Evolutionary conservation across 2,113 vertebrate species (phyloP).

Genomic region (sheep (Ovis aries)): ARS-UI_Ramb_v3.0 NC_056069.1:67752001-67752500

Average conservation of each 20-base stretch:
- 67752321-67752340: no score
- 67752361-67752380: rapidly evolving
- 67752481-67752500: rapidly evolving
- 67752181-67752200: rapidly evolving
- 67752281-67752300: not conserved
- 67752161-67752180: not conserved
- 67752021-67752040: not conserved
- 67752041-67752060: not conserved
- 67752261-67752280: rapidly evolving
- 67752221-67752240: not conserved
- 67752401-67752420: rapidly evolving
- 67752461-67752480: not conserved
- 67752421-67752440: not conserved
- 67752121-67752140: not conserved
- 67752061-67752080: no score
- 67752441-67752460: rapidly evolving
- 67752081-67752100: rapidly evolving
- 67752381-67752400: not conserved
- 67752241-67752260: not conserved
- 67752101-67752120: rapidly evolving
- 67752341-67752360: no score
- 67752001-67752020: no score
- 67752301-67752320: no score
- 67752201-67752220: no score
- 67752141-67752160: no score